These are phyloP conservation scores for Noctua pronuba DNA, from an alignment of 2,888 invertebrate species.

Conservation along the genomic window DNA sequence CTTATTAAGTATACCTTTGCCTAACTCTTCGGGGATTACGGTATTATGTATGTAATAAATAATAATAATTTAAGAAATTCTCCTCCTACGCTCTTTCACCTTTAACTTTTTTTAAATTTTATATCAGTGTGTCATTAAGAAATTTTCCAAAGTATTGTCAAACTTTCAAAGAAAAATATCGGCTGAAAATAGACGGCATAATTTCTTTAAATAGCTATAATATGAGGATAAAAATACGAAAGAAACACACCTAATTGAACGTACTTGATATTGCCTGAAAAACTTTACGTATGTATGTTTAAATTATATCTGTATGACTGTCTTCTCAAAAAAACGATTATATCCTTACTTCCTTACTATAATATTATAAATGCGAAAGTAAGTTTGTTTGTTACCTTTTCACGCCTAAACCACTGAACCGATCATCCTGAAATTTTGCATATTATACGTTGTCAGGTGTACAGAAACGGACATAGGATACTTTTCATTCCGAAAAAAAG, in stretches of 20 bases:
- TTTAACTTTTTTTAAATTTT: neutral
- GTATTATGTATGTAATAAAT: too few species aligned
- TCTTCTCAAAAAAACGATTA: neutral
- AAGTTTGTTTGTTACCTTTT: too few species aligned
- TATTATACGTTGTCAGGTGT: too few species aligned
- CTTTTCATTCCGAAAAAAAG: too few species aligned
- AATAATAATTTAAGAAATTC: neutral
- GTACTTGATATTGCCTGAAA: neutral
- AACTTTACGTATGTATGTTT: neutral
- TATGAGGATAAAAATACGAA: conserved; percentile 1
- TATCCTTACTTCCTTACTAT: too few species aligned
- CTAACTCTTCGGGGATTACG: too few species aligned
- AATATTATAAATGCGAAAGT: too few species aligned
- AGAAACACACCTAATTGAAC: neutral
- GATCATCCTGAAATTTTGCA: too few species aligned
- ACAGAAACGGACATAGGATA: too few species aligned
- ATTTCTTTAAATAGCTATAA: neutral
- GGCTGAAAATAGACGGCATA: neutral
- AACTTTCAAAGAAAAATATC: neutral
- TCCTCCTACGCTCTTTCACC: neutral
- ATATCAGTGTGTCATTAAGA: neutral
- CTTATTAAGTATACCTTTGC: too few species aligned
- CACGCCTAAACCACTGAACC: too few species aligned
- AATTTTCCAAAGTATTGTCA: neutral
- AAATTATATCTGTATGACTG: neutral